Evolutionary conservation across 2,888 invertebrate genomes (phyloP).

Genomic region (Disparrhopalites patrizii): DNA sequence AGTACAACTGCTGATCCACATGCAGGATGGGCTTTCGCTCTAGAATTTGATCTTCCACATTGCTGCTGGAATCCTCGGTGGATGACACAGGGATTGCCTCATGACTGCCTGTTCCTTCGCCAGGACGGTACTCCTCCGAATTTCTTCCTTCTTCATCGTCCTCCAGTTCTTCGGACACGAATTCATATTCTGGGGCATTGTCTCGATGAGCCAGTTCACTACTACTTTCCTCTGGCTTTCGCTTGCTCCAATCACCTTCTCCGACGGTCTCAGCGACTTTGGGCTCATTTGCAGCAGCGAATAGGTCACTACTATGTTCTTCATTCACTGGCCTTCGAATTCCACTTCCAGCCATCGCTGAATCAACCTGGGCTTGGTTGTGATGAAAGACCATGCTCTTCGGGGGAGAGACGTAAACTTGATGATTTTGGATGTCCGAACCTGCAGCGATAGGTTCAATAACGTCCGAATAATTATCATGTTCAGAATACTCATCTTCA

Average conservation of each 20-base stretch:
- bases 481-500: background rate
- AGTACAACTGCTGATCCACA: background rate
- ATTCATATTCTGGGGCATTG: background rate
- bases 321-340: slow-evolving; percentile 36
- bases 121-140: background rate
- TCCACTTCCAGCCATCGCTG: slow-evolving; percentile 35
- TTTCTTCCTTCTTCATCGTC: background rate
- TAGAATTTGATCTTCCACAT: background rate
- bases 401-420: slow-evolving; percentile 32
- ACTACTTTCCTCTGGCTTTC: background rate
- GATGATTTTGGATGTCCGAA: slow-evolving; percentile 29
- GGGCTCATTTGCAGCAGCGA: slow-evolving; percentile 31
- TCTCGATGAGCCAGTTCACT: background rate
- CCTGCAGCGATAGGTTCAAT: slow-evolving; percentile 27
- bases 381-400: slow-evolving; percentile 1
- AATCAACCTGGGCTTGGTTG: background rate
- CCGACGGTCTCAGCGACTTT: slow-evolving; percentile 4
- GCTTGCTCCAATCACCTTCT: background rate
- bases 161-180: slow-evolving; percentile 1
- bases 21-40: slow-evolving; percentile 13
- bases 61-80: background rate
- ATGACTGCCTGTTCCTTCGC: background rate
- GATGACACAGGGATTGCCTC: background rate
- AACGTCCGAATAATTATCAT: slow-evolving; percentile 30
- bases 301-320: slow-evolving; percentile 24